Conservation (phyloP, 2,888 invertebrate genomes). For the Stegophylla sp. region DNA sequence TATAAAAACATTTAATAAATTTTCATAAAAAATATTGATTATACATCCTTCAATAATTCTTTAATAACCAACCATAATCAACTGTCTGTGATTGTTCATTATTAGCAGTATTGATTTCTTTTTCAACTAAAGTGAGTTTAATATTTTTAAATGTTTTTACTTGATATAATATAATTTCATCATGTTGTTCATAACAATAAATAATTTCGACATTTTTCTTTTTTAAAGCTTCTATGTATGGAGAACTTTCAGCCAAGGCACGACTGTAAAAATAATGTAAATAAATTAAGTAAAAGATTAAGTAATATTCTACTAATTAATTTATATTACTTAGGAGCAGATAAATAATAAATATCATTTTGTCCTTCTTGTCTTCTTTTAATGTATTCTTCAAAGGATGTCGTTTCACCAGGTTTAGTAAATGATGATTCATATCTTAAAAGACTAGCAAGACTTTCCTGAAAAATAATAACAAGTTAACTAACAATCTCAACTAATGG, state of each 20-base stretch:
- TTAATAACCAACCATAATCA: constrained; percentile 38
- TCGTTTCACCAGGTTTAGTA: constrained; percentile 73
- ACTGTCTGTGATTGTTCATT: constrained; percentile 70
- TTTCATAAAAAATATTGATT: no score
- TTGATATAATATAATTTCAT: constrained; percentile 92
- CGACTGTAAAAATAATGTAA: constrained; percentile 71
- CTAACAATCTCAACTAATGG: no score
- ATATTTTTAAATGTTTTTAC: constrained; percentile 80
- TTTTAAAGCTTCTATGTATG: constrained; percentile 92
- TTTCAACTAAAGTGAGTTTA: constrained; percentile 86
- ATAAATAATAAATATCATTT: constrained; percentile 88
- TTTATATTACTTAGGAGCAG: constrained; percentile 80
- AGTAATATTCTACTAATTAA: constrained; percentile 1
- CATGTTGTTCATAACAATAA: constrained; percentile 96
- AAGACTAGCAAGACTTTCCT: constrained; percentile 90
- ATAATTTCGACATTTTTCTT: constrained; percentile 87
- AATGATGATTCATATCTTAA: constrained; percentile 91
- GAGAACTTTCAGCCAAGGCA: constrained; percentile 88
- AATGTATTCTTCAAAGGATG: constrained; percentile 80
- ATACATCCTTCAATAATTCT: not conserved
- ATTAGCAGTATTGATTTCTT: constrained; percentile 78
- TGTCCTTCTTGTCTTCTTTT: constrained; percentile 78
- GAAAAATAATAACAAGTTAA: constrained; percentile 61
- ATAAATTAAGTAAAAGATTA: constrained; percentile 14
- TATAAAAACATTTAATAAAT: constrained; percentile 62